Conservation (phyloP, 92 coral and sea anemone genomes). For the Blastomussa wellsi region DNA sequence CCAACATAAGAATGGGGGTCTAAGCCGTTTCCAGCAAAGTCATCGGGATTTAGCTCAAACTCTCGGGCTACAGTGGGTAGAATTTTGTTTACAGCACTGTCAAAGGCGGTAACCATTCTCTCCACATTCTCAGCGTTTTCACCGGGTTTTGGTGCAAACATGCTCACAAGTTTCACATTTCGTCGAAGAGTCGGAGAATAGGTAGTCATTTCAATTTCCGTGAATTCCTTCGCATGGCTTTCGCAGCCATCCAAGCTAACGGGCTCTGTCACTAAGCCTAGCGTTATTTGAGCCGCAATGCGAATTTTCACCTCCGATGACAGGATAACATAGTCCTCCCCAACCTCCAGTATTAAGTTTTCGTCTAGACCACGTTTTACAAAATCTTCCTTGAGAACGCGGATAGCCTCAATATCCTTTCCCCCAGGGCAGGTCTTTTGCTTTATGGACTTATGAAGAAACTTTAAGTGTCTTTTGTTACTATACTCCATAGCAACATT, state of each 20-base stretch:
- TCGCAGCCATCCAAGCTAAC: conserved; percentile 62
- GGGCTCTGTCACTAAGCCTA: conserved; percentile 42
- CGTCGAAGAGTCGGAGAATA: conserved; percentile 53
- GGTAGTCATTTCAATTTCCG: conserved; percentile 62
- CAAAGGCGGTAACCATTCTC: no score
- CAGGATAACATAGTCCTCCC: conserved; percentile 31
- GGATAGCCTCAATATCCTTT: conserved; percentile 51
- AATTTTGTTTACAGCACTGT: no score
- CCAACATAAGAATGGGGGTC: conserved; percentile 41
- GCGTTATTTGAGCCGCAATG: conserved; percentile 41
- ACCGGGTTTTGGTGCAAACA: conserved; percentile 33
- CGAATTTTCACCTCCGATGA: no score
- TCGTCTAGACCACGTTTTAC: conserved; percentile 35
- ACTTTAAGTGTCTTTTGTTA: conserved; percentile 55
- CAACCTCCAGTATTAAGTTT: conserved; percentile 49
- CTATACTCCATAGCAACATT: conserved; percentile 43
- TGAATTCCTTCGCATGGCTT: conserved; percentile 46
- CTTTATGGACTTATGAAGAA: conserved; percentile 42
- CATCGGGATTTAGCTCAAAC: no score
- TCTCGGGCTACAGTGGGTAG: no score
- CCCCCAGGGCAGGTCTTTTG: conserved; percentile 45
- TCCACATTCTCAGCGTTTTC: not conserved
- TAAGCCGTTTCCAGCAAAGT: no score
- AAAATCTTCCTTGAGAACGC: conserved; percentile 47
- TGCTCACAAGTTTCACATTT: conserved; percentile 53